A percentile compares a stretch with the other conserved stretches of the same genome.
Evolutionary conservation across 1,140 invertebrate genomes (phyloP).

Genomic region (Danaus plexippus): DNA sequence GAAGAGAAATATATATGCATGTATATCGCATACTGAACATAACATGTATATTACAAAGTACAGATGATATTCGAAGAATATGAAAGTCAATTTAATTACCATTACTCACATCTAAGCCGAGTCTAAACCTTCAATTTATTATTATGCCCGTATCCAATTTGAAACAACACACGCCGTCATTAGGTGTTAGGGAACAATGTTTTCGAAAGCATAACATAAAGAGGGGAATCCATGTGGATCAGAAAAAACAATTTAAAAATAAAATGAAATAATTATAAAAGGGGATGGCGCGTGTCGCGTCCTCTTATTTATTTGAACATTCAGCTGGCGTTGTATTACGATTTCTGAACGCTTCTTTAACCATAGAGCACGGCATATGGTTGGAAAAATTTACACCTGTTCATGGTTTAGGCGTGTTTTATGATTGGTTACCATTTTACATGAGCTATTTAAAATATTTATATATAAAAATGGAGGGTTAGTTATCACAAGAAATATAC

Average conservation of each 20-base stretch:
- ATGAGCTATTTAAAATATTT: slow-evolving; percentile 6
- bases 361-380: slow-evolving; percentile 49
- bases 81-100: slow-evolving; percentile 66
- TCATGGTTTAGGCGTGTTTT: slow-evolving; percentile 5
- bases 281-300: slow-evolving; percentile 62
- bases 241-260: slow-evolving; percentile 72
- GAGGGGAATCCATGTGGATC: slow-evolving; percentile 56
- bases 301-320: slow-evolving; percentile 58
- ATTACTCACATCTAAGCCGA: slow-evolving; percentile 60
- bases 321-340: slow-evolving; percentile 53
- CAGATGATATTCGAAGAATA: slow-evolving; percentile 23
- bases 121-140: slow-evolving; percentile 69
- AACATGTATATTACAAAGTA: too few species aligned
- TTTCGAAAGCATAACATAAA: slow-evolving; percentile 49
- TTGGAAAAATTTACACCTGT: slow-evolving; percentile 33
- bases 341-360: slow-evolving; percentile 46
- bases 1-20: too few species aligned
- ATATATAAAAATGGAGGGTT: slow-evolving; percentile 3
- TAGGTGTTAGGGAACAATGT: slow-evolving; percentile 58
- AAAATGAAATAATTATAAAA: slow-evolving; percentile 70
- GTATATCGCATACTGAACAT: too few species aligned
- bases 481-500: too few species aligned
- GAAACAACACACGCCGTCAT: slow-evolving; percentile 63
- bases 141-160: slow-evolving; percentile 70
- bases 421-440: neutral